Percentiles rank a stretch among this genome's conserved stretches.
Evolutionary conservation across 2,888 invertebrate genomes (phyloP).

Genomic region (Agapostemon virescens): DNA sequence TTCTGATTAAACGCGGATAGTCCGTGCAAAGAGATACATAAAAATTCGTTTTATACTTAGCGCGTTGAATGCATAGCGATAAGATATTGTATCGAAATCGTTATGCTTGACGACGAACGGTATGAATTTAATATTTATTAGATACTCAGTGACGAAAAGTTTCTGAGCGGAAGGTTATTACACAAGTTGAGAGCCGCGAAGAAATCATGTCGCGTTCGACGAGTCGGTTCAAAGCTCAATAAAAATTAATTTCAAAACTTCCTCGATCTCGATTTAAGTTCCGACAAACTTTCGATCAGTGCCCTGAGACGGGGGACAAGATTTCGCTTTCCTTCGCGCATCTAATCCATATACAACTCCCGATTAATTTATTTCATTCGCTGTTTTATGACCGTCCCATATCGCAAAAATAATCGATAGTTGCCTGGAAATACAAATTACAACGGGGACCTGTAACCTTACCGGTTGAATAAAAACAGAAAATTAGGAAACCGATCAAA

Average conservation of each 20-base stretch:
- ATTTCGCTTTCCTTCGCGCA: constrained; percentile 42
- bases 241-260: constrained; percentile 72
- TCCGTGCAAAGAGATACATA: constrained; percentile 7
- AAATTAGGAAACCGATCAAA: background rate
- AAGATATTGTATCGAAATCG: constrained; percentile 55
- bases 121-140: constrained; percentile 68
- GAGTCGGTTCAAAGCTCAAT: constrained; percentile 70
- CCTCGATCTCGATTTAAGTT: constrained; percentile 70
- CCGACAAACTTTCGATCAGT: constrained; percentile 62
- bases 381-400: background rate
- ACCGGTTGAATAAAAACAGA: too few relatives aligned
- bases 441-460: too few relatives aligned
- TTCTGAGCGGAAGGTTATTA: constrained; percentile 61
- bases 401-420: background rate
- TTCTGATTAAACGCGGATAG: background rate
- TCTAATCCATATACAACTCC: constrained; percentile 36
- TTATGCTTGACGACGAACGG: constrained; percentile 52
- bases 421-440: background rate
- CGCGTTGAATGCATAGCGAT: background rate
- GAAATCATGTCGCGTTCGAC: constrained; percentile 66
- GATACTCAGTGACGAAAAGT: constrained; percentile 58
- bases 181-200: constrained; percentile 60
- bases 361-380: constrained; percentile 45
- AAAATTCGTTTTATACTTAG: constrained; percentile 23
- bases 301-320: constrained; percentile 34